phyloP scores from a whole-genome alignment of 1,140 invertebrate species.

The Heliconius congener region DNA sequence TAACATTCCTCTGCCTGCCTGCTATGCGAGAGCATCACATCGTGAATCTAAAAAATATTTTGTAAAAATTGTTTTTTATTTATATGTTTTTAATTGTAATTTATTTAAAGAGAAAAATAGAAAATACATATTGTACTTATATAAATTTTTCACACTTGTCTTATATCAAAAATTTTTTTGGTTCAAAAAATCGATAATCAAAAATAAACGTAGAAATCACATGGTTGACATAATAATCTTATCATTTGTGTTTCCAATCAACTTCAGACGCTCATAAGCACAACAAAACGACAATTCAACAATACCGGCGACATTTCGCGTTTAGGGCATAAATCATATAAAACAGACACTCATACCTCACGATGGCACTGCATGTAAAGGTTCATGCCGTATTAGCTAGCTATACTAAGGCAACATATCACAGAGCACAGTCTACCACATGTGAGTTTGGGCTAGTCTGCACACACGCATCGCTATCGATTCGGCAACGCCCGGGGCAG shows the following conservation, averaged over 20 bases:
- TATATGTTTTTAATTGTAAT: too few relatives aligned
- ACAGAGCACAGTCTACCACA: constrained; percentile 74
- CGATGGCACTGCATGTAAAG: constrained; percentile 79
- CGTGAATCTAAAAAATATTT: too few relatives aligned
- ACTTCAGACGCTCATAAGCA: neutral
- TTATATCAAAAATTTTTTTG: neutral
- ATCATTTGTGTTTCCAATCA: neutral
- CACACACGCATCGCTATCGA: constrained; percentile 56
- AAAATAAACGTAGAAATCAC: neutral
- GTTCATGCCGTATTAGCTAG: constrained; percentile 67
- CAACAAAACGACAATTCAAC: neutral
- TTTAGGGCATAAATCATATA: constrained; percentile 21
- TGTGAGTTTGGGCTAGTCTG: constrained; percentile 40
- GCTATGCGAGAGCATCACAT: too few relatives aligned
- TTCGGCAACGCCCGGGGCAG: constrained; percentile 64
- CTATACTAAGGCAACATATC: constrained; percentile 76
- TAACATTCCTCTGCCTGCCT: too few relatives aligned
- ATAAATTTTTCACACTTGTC: too few relatives aligned
- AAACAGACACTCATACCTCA: constrained; percentile 65
- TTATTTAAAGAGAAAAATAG: too few relatives aligned
- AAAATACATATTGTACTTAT: too few relatives aligned
- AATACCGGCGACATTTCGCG: neutral
- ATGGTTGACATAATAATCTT: neutral
- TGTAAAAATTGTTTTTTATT: too few relatives aligned
- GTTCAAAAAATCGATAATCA: neutral